A percentile compares a stretch with the other conserved stretches of the same genome.
These are phyloP conservation scores for Percina caprodes DNA, from an alignment of 2,113 vertebrate genomes.

Conservation along the genomic window DNA sequence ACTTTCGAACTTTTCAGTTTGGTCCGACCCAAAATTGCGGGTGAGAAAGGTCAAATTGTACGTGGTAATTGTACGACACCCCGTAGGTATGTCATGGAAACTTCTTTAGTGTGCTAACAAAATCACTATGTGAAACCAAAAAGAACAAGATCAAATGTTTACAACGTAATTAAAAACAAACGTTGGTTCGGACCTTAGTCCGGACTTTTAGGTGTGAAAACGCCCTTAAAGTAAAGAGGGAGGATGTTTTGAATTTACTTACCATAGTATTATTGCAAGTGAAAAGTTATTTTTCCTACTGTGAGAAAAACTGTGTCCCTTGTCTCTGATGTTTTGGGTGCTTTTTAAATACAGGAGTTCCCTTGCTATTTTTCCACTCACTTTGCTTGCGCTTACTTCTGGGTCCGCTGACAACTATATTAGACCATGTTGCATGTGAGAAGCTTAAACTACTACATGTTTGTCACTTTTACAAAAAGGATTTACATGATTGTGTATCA, in stretches of 20 bases:
- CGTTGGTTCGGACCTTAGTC: too few relatives aligned
- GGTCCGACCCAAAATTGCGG: too few relatives aligned
- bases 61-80: too few relatives aligned
- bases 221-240: not conserved
- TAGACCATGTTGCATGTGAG: slow-evolving; percentile 18
- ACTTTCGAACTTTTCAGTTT: too few relatives aligned
- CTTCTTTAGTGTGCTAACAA: too few relatives aligned
- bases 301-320: not conserved
- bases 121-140: too few relatives aligned
- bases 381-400: slow-evolving; percentile 9
- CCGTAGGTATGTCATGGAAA: too few relatives aligned
- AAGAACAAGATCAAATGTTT: too few relatives aligned
- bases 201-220: too few relatives aligned
- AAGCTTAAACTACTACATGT: not conserved
- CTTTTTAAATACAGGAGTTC: slow-evolving; percentile 39
- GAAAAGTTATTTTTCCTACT: not conserved
- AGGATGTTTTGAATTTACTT: not conserved
- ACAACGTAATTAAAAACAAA: too few relatives aligned
- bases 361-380: slow-evolving; percentile 28
- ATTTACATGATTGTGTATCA: not conserved
- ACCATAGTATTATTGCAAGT: not conserved
- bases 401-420: slow-evolving; percentile 12
- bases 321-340: not conserved
- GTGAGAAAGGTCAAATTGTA: too few relatives aligned
- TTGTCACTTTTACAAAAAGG: not conserved